These are phyloP conservation scores for Neoascia interrupta DNA, from an alignment of 2,888 invertebrate species.

Conservation along the genomic window DNA sequence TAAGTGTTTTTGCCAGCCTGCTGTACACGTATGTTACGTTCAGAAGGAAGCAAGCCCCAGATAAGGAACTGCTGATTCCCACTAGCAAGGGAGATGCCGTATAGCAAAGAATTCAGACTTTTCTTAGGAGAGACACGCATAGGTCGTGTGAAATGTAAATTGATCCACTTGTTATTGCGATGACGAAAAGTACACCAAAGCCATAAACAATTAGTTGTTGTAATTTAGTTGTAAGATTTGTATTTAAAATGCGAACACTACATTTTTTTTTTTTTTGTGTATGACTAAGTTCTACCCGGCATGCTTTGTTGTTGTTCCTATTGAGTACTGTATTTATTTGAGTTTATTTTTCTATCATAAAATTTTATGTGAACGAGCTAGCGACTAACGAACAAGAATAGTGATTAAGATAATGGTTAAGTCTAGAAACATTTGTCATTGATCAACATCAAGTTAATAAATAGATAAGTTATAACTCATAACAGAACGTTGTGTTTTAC, in stretches of 20 bases:
- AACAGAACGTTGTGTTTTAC: too few relatives aligned
- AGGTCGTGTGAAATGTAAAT: constrained; percentile 36
- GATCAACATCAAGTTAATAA: too few relatives aligned
- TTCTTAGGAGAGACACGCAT: constrained; percentile 13
- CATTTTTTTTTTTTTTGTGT: too few relatives aligned
- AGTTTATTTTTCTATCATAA: constrained; percentile 12
- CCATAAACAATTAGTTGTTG: constrained; percentile 55
- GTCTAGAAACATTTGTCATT: too few relatives aligned
- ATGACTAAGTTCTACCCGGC: too few relatives aligned
- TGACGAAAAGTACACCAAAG: constrained; percentile 63
- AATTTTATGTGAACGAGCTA: constrained; percentile 10
- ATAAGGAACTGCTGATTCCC: constrained; percentile 77
- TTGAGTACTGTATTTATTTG: constrained; percentile 60
- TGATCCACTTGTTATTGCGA: constrained; percentile 49
- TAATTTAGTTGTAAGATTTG: constrained; percentile 47
- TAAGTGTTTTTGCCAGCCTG: constrained; percentile 93
- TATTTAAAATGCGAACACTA: constrained; percentile 13
- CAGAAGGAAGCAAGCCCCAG: constrained; percentile 78
- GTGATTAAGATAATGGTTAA: constrained; percentile 32
- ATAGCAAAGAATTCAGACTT: constrained; percentile 66
- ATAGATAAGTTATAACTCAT: constrained; percentile 25
- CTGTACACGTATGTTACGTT: constrained; percentile 94
- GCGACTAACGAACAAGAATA: constrained; percentile 32
- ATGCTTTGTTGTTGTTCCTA: constrained; percentile 62
- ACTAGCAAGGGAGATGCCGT: constrained; percentile 71